These are phyloP conservation scores for Trypoxylon attenuatum DNA, from an alignment of 2,888 invertebrate genomes.

Conservation along the genomic window DNA sequence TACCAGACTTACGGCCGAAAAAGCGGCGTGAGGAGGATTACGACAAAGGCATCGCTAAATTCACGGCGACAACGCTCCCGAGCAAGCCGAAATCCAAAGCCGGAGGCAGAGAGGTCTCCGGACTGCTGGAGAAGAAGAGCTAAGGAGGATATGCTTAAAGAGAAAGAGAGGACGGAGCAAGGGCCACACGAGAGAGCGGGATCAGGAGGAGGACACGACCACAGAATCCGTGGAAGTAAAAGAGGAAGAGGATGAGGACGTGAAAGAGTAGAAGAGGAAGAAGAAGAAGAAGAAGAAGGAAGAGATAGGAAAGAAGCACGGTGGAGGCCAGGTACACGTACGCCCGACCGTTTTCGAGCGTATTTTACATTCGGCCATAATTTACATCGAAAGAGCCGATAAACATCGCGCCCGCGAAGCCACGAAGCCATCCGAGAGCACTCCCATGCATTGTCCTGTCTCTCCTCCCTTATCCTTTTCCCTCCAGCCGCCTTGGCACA, in stretches of 20 bases:
- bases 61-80: background rate
- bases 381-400: slow-evolving; percentile 68
- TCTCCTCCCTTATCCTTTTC: background rate
- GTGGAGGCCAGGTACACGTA: background rate
- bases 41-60: background rate
- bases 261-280: background rate
- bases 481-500: background rate
- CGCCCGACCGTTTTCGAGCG: slow-evolving; percentile 21
- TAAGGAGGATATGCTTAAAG: background rate
- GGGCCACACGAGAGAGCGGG: background rate
- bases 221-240: slow-evolving; percentile 56
- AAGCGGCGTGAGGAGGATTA: background rate
- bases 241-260: slow-evolving; percentile 16
- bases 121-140: background rate
- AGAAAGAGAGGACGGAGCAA: background rate
- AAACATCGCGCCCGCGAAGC: slow-evolving; percentile 66
- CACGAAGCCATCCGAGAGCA: slow-evolving; percentile 53
- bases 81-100: background rate
- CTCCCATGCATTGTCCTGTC: slow-evolving; percentile 23
- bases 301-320: background rate
- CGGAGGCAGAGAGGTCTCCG: background rate
- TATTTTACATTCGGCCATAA: slow-evolving; percentile 51
- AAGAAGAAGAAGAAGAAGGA: background rate
- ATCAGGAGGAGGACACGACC: slow-evolving; percentile 20
- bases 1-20: no score